These are phyloP conservation scores for Globodera rostochiensis DNA, from an alignment of 1,140 invertebrate species.

Conservation along the genomic window DNA sequence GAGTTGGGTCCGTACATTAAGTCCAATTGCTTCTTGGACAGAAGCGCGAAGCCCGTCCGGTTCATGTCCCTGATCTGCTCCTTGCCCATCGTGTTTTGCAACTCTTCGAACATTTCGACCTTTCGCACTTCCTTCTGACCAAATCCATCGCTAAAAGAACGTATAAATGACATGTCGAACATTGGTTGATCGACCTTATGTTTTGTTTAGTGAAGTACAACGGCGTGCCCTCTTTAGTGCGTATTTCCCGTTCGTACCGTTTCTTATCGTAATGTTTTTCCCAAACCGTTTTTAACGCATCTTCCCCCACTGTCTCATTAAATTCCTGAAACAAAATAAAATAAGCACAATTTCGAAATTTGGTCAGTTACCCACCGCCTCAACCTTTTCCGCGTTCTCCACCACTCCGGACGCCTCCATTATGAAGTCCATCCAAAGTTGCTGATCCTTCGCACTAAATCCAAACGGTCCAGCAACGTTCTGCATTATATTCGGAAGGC, in stretches of 20 bases:
- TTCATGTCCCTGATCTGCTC: conserved; percentile 42
- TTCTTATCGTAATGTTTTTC: conserved; percentile 24
- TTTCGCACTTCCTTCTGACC: conserved; percentile 15
- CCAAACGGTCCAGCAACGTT: conserved; percentile 13
- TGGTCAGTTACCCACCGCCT: conserved; percentile 11
- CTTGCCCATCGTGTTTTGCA: conserved; percentile 18
- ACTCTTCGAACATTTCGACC: conserved; percentile 28
- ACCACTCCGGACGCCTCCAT: conserved; percentile 27
- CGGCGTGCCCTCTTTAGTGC: conserved; percentile 45
- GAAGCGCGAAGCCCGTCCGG: conserved; percentile 38
- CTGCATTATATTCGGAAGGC: conserved; percentile 36
- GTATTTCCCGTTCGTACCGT: conserved; percentile 34
- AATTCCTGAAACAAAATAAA: background rate
- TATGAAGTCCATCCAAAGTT: conserved; percentile 40
- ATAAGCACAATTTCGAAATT: conserved; percentile 15
- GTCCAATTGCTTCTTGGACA: conserved; percentile 36
- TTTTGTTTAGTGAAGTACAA: conserved; percentile 58
- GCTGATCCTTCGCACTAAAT: conserved; percentile 35
- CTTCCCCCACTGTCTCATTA: conserved; percentile 11
- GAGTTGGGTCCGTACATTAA: conserved; percentile 41
- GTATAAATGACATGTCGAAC: too few relatives aligned
- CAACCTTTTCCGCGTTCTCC: conserved; percentile 28
- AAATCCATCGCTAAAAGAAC: conserved; percentile 25
- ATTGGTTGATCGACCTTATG: conserved; percentile 16
- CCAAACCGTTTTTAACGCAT: conserved; percentile 5